phyloP scores from a whole-genome alignment of 2,113 vertebrate species.

The Mastomys coucha region DNA sequence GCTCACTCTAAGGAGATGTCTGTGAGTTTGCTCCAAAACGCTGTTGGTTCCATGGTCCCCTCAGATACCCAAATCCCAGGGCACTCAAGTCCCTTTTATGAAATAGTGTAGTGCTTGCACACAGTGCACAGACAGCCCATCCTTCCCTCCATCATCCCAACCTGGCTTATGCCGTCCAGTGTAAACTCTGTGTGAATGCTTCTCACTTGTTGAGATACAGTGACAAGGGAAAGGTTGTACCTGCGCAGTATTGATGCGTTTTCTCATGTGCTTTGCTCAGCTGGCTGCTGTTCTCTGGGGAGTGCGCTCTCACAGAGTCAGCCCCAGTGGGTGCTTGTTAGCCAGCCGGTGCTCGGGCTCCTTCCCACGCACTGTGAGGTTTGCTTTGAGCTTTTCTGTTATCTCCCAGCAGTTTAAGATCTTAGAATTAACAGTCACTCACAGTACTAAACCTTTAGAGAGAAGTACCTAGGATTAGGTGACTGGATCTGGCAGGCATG shows the following conservation, averaged over 20 bases:
- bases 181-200: background rate
- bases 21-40: background rate
- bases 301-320: background rate
- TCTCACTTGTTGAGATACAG: background rate
- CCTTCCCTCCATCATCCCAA: background rate
- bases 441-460: background rate
- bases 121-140: too few relatives aligned
- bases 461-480: background rate
- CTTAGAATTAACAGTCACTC: background rate
- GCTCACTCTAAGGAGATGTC: background rate
- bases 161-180: too few relatives aligned
- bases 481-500: too few relatives aligned
- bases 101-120: background rate
- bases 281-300: too few relatives aligned
- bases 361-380: background rate
- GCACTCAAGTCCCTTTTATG: background rate
- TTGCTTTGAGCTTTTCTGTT: background rate
- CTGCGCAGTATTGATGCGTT: background rate
- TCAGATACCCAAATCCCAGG: background rate
- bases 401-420: background rate
- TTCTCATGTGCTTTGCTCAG: too few relatives aligned
- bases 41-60: background rate
- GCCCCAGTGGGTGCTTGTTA: fast-evolving
- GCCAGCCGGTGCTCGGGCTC: background rate
- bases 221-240: background rate